Evolutionary conservation across 2,888 invertebrate genomes (phyloP), one percentile per base, ranked within the genome.

Genomic region (Latheticus oryzae): DNA sequence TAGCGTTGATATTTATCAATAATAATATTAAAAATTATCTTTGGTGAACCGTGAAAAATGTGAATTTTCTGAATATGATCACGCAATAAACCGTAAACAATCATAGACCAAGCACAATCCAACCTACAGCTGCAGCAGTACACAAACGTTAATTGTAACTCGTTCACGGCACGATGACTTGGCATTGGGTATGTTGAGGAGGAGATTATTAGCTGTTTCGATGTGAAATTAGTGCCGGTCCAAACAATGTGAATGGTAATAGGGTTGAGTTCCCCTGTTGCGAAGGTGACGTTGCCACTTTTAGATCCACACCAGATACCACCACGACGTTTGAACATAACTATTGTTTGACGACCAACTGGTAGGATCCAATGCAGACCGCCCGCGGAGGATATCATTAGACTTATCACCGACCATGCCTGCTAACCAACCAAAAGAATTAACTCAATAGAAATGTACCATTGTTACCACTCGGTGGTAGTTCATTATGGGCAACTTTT

Each of bases 331-430:
- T 50, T 35, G 45, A 50, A 55, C 24, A 45, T 28, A 12, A 13
- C 54, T 16, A 58, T 58, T 63, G 63, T 64, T 51, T 60, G 60
- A 45, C 50, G 51, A 60, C 62, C 65, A 59, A 63, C 56, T 61
- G 62, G 60, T 59, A 57, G 62, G n/a, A 60, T 65, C 53, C 50
- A 55, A 61, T 60, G 53, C 42, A 43, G 66, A 67, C 67, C 67
- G 63, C 68, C 68, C 59, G 63, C 48, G 12, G 64, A 54, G 65
- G 62, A 61, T 63, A 63, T 67, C 66, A 68, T 68, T 68, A 67
- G 64, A 60, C 63, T 66, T 63, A 62, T 64, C 63, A 54, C 60
- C 58, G 61, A 58, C 59, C 51, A 60, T 56, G 59, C 58, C 63
- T 67, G 58, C 63, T 66, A 58, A 63, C 61, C 48, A 65, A 58